A percentile compares a stretch with the other conserved stretches of the same genome.
Evolutionary conservation across 2,113 vertebrate genomes (phyloP).

Genomic region (Bubalus kerabau): DNA sequence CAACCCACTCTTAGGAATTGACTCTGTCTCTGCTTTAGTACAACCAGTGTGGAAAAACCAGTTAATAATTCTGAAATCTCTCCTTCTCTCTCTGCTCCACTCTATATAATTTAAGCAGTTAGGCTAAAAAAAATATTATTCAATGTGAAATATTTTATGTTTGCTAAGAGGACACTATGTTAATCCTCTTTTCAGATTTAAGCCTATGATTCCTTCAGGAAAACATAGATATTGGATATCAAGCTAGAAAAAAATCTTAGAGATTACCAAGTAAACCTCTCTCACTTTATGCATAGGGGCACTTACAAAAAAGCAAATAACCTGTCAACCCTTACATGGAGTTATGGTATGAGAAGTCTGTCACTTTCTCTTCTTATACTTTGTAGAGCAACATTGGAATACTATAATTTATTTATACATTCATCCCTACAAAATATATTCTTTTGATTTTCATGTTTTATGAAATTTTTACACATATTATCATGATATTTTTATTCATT

Average conservation of each 20-base stretch:
- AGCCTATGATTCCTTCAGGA: not conserved
- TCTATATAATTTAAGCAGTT: not conserved
- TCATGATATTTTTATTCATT: not conserved
- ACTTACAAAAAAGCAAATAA: not conserved
- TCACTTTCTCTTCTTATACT: not conserved
- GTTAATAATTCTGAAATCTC: not conserved
- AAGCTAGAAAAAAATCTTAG: not conserved
- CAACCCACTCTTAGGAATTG: not conserved
- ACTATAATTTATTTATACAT: not conserved
- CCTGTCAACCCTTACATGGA: not conserved
- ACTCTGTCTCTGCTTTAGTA: not conserved
- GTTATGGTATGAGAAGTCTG: not conserved
- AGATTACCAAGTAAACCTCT: not conserved
- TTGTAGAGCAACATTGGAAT: not conserved
- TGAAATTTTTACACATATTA: not conserved
- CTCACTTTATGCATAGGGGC: not conserved
- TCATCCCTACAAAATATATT: not conserved
- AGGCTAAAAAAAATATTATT: not conserved
- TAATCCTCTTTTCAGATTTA: not conserved
- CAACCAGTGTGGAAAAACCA: not conserved
- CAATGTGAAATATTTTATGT: not conserved
- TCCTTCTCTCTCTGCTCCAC: not conserved
- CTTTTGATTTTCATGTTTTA: not conserved
- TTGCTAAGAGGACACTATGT: not conserved
- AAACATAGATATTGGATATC: not conserved